phyloP scores from a whole-genome alignment of 1,140 invertebrate species.

The Micrasema minimum region DNA sequence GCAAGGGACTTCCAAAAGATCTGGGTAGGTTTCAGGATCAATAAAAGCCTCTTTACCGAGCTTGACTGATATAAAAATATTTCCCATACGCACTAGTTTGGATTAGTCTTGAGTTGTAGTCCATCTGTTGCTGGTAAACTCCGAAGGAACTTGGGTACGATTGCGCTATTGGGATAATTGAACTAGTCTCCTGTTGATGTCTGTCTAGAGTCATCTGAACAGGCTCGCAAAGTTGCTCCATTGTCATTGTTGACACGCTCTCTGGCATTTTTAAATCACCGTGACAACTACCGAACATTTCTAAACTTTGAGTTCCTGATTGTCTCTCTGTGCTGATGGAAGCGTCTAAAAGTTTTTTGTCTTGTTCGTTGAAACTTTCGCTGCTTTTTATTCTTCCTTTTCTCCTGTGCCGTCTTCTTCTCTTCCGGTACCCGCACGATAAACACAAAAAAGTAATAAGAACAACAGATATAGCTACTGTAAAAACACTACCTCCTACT shows the following conservation, averaged over 20 bases:
- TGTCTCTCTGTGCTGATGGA: slow-evolving; percentile 78
- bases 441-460: slow-evolving; percentile 68
- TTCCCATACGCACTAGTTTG: slow-evolving; percentile 67
- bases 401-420: slow-evolving; percentile 62
- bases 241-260: slow-evolving; percentile 58
- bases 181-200: slow-evolving; percentile 65
- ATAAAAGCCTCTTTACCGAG: slow-evolving; percentile 74
- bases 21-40: slow-evolving; percentile 77
- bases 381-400: slow-evolving; percentile 75
- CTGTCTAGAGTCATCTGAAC: slow-evolving; percentile 84
- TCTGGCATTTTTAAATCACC: slow-evolving; percentile 61
- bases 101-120: slow-evolving; percentile 55
- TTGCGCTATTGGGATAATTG: slow-evolving; percentile 51
- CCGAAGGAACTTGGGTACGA: slow-evolving; percentile 48
- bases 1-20: slow-evolving; percentile 78
- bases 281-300: slow-evolving; percentile 70
- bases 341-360: slow-evolving; percentile 78
- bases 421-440: slow-evolving; percentile 65
- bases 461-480: slow-evolving; percentile 64
- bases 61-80: slow-evolving; percentile 80
- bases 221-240: slow-evolving; percentile 66
- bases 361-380: slow-evolving; percentile 79
- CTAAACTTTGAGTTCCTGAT: slow-evolving; percentile 66
- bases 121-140: slow-evolving; percentile 58
- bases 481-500: slow-evolving; percentile 66